Percentiles rank a stretch among this genome's conserved stretches.
phyloP scores from a whole-genome alignment of 2,888 invertebrate genomes.

The Thalpophila matura region DNA sequence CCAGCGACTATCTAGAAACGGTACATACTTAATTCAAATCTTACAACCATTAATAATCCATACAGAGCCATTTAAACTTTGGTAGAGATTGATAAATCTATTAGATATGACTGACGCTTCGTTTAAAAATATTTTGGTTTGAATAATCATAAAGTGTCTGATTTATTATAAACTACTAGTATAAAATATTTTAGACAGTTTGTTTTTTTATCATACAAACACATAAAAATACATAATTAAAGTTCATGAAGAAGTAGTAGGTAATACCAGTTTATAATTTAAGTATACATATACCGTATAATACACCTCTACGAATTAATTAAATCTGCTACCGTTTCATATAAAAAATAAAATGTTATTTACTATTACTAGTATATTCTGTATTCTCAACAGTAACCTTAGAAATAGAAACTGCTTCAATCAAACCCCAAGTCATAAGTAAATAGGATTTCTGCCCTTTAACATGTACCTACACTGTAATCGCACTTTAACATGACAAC shows the following conservation, averaged over 20 bases:
- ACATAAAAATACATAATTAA: background rate
- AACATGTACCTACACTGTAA: slow-evolving; percentile 47
- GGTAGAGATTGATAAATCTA: slow-evolving; percentile 65
- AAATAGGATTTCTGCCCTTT: slow-evolving; percentile 51
- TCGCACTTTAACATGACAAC: slow-evolving; percentile 51
- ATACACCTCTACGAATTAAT: background rate
- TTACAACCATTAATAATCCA: slow-evolving; percentile 60
- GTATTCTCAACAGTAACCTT: slow-evolving; percentile 25
- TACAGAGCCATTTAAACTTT: slow-evolving; percentile 54
- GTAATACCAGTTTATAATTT: too few relatives aligned
- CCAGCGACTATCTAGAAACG: slow-evolving; percentile 52
- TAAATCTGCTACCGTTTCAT: background rate
- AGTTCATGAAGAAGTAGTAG: background rate
- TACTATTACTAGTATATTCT: background rate
- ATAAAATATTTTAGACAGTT: slow-evolving; percentile 19
- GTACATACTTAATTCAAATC: slow-evolving; percentile 64
- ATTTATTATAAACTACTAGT: slow-evolving; percentile 42
- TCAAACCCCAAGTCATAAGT: slow-evolving; percentile 33
- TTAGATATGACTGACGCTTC: slow-evolving; percentile 55
- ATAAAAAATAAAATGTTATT: background rate
- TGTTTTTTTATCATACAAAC: slow-evolving; percentile 28
- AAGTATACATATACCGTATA: background rate
- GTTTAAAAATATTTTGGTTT: slow-evolving; percentile 51
- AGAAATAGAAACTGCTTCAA: slow-evolving; percentile 38
- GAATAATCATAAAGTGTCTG: slow-evolving; percentile 40